Conservation (phyloP, 1,140 invertebrate genomes). For the Scaptomyza graminum region DNA sequence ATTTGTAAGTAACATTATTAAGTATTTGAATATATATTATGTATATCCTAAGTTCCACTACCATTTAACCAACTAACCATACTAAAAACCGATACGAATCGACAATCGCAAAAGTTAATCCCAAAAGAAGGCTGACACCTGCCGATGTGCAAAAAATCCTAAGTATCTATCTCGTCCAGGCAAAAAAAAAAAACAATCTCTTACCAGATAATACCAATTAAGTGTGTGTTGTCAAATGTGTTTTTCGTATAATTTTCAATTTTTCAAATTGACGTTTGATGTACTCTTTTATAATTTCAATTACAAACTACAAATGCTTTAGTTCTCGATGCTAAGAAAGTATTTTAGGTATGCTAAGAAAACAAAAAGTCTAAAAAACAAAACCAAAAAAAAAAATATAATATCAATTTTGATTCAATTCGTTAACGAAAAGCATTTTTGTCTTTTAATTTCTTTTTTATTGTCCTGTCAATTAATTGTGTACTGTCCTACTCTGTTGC, state of each 20-base stretch:
- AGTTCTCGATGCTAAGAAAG: constrained; percentile 40
- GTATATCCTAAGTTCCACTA: constrained; percentile 34
- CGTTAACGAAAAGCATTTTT: constrained; percentile 82
- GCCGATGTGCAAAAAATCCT: constrained; percentile 30
- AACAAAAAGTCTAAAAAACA: constrained; percentile 27
- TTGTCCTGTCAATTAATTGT: constrained; percentile 86
- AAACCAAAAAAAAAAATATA: constrained; percentile 37
- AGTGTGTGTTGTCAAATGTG: constrained; percentile 78
- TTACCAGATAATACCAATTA: constrained; percentile 45
- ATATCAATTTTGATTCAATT: constrained; percentile 69
- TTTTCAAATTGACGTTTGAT: constrained; percentile 40
- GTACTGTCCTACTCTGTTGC: constrained; percentile 86
- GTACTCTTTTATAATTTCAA: constrained; percentile 46
- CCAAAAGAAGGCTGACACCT: constrained; percentile 43
- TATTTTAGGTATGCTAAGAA: constrained; percentile 46
- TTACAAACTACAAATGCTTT: constrained; percentile 44
- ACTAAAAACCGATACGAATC: constrained; percentile 61
- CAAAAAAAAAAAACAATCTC: constrained; percentile 32
- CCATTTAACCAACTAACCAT: constrained; percentile 77
- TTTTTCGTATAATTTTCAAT: constrained; percentile 58
- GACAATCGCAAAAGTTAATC: constrained; percentile 24
- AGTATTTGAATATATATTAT: background rate
- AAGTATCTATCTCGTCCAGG: constrained; percentile 16
- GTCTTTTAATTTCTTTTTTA: constrained; percentile 83
- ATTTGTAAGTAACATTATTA: constrained; percentile 44